phyloP scores from a whole-genome alignment of 1,140 invertebrate genomes.

The Battus philenor region DNA sequence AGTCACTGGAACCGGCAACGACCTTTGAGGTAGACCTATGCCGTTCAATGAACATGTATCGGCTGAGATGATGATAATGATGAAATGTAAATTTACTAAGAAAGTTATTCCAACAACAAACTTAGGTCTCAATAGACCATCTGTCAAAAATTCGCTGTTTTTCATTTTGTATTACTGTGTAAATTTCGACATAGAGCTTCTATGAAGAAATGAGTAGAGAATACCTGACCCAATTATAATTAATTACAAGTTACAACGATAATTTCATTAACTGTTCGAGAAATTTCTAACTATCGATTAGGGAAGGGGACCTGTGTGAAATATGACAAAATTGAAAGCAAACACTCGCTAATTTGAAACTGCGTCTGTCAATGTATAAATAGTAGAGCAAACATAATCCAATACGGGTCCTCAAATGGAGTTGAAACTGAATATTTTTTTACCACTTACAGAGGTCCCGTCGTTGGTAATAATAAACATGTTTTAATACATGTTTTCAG shows the following conservation, averaged over 20 bases:
- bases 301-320: slow-evolving; percentile 5
- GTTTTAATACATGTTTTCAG: not conserved
- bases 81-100: too few species aligned
- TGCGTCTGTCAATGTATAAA: not conserved
- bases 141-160: too few species aligned
- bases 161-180: too few species aligned
- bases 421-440: not conserved
- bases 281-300: slow-evolving; percentile 11
- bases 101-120: too few species aligned
- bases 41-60: too few species aligned
- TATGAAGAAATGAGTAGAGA: not conserved
- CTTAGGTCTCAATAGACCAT: too few species aligned
- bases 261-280: slow-evolving; percentile 16
- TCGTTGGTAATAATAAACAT: not conserved
- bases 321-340: slow-evolving; percentile 14
- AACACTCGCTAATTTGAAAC: slow-evolving; percentile 10
- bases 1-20: too few species aligned
- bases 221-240: slow-evolving; percentile 14
- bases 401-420: not conserved
- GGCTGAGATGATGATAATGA: too few species aligned
- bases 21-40: too few species aligned
- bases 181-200: too few species aligned
- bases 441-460: not conserved
- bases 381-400: not conserved
- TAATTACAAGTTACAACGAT: slow-evolving; percentile 1